Evolutionary conservation across 2,113 vertebrate genomes (phyloP).

Genomic region (Spea bombifrons): DNA sequence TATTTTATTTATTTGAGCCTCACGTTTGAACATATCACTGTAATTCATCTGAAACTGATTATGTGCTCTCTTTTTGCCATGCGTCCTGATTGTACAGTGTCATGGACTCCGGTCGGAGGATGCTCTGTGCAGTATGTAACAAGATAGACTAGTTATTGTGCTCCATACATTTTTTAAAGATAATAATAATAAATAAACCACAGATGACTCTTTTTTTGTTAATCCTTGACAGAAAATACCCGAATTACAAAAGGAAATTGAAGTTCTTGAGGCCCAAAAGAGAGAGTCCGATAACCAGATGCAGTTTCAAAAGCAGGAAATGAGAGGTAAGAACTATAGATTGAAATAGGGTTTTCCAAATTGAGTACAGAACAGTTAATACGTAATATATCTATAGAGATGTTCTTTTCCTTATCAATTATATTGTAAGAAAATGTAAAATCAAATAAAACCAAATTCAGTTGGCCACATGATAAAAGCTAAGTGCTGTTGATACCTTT

Average conservation of each 20-base stretch:
- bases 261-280: conserved; percentile 78
- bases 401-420: no score
- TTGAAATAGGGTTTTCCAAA: background rate
- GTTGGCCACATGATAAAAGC: no score
- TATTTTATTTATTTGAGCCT: no score
- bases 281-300: conserved; percentile 75
- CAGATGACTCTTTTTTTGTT: background rate
- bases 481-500: no score
- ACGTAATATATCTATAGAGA: no score
- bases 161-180: background rate
- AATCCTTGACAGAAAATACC: conserved; percentile 70
- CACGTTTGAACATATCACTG: no score
- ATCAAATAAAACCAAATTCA: no score
- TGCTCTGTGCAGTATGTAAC: conserved; percentile 20
- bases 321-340: conserved; percentile 70
- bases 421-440: no score
- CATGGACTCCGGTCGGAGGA: background rate
- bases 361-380: background rate
- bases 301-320: conserved; percentile 77
- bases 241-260: conserved; percentile 84
- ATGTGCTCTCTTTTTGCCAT: conserved; percentile 7
- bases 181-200: background rate
- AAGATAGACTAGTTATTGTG: background rate
- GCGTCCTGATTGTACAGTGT: conserved; percentile 11
- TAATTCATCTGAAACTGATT: no score